phyloP scores from a whole-genome alignment of 1,140 invertebrate genomes.

The Callitettix versicolor region DNA sequence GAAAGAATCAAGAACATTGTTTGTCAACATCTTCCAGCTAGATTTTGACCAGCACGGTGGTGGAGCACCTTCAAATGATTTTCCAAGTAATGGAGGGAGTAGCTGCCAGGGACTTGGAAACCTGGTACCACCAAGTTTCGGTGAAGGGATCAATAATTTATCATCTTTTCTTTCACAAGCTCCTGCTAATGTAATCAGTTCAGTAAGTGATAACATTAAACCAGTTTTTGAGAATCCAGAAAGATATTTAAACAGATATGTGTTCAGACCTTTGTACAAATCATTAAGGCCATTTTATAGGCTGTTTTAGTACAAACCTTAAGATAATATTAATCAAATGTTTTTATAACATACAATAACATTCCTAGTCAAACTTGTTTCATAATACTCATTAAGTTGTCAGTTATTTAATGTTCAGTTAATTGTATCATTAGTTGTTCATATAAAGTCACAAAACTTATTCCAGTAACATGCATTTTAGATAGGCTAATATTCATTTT shows the following conservation, averaged over 20 bases:
- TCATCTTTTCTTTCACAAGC: background rate
- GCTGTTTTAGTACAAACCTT: background rate
- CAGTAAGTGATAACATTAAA: constrained; percentile 2
- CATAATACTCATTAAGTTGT: too few relatives aligned
- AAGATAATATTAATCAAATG: too few relatives aligned
- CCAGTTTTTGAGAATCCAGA: constrained; percentile 9
- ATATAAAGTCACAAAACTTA: too few relatives aligned
- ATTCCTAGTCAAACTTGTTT: too few relatives aligned
- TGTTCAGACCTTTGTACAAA: constrained; percentile 6
- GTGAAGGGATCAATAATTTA: constrained; percentile 6
- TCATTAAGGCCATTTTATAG: constrained; percentile 7
- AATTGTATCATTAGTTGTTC: too few relatives aligned
- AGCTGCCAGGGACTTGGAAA: background rate
- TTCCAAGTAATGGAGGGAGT: background rate
- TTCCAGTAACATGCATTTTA: too few relatives aligned
- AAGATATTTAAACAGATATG: constrained; percentile 6
- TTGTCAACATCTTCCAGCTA: constrained; percentile 3
- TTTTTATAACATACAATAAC: too few relatives aligned
- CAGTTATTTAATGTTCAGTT: too few relatives aligned
- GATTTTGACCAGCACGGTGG: constrained; percentile 3
- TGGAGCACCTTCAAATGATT: background rate
- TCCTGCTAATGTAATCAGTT: background rate
- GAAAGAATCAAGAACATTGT: background rate
- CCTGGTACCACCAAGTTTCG: background rate
- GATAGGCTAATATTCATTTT: too few relatives aligned